Evolutionary conservation across 2,113 vertebrate genomes (phyloP).

Genomic region (Pomatostomus ruficeps): DNA sequence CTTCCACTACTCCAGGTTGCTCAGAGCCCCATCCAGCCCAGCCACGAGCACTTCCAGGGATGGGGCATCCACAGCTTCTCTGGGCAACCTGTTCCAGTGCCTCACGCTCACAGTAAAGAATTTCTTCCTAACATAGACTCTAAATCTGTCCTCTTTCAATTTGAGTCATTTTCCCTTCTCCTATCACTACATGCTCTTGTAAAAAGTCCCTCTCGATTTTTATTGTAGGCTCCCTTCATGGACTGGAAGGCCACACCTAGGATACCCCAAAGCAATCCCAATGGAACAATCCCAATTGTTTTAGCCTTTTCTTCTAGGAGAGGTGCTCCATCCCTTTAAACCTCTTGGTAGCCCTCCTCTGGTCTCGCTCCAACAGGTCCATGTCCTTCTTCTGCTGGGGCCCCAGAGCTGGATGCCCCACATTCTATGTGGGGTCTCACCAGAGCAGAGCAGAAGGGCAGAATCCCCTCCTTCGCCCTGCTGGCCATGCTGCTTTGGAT

Average conservation of each 20-base stretch:
- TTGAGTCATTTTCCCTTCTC: background rate
- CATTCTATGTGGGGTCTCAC: background rate
- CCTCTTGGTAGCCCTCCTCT: background rate
- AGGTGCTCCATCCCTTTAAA: background rate
- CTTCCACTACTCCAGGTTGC: background rate
- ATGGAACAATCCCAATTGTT: background rate
- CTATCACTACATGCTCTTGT: background rate
- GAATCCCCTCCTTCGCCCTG: background rate
- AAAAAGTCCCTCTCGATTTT: background rate
- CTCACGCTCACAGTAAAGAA: background rate
- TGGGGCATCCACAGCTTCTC: background rate
- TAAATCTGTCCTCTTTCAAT: background rate
- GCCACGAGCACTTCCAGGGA: background rate
- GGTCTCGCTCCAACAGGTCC: background rate
- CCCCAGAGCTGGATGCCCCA: background rate
- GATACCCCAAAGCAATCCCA: background rate
- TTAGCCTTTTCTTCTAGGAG: background rate
- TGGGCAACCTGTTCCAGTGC: background rate
- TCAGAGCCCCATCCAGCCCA: background rate
- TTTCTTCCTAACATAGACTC: background rate
- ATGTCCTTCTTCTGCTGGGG: background rate
- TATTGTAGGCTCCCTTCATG: background rate
- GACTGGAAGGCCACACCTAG: background rate
- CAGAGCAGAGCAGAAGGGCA: background rate
- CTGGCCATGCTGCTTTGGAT: background rate